These are phyloP conservation scores for Enteromius unitaeniatus DNA, from an alignment of 2,797 vertebrate species.

Conservation along the genomic window DNA sequence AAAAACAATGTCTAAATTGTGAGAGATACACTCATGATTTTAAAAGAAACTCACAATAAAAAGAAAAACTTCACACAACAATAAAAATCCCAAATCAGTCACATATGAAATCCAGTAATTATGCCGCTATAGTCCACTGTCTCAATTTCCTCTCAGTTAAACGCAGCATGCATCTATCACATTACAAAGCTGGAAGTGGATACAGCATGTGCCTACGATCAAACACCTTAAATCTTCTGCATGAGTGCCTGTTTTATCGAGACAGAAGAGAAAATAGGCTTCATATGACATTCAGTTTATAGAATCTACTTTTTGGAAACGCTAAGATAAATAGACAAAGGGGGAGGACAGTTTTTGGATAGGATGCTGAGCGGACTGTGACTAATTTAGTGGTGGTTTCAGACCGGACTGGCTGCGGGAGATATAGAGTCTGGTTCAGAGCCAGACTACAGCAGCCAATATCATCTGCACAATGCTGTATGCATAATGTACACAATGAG, in stretches of 20 bases:
- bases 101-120: not conserved
- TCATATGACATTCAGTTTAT: conserved; percentile 28
- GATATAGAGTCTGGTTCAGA: conserved; percentile 51
- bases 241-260: conserved; percentile 27
- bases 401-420: conserved; percentile 48
- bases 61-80: not conserved
- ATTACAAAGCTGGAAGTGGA: conserved; percentile 43
- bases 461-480: conserved; percentile 25
- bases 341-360: conserved; percentile 50
- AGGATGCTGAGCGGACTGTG: conserved; percentile 39
- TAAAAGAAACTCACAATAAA: too few species aligned
- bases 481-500: conserved; percentile 8
- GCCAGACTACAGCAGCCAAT: conserved; percentile 45
- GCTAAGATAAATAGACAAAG: conserved; percentile 31
- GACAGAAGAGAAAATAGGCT: conserved; percentile 20
- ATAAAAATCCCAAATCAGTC: not conserved
- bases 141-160: conserved; percentile 32
- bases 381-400: conserved; percentile 46
- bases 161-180: conserved; percentile 22
- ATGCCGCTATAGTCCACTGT: conserved; percentile 11
- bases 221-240: conserved; percentile 46
- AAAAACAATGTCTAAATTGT: not conserved
- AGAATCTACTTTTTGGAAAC: conserved; percentile 9
- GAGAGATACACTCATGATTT: too few species aligned
- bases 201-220: conserved; percentile 31